Conservation (phyloP, 1,140 invertebrate genomes). For the Trichogramma pretiosum region DNA sequence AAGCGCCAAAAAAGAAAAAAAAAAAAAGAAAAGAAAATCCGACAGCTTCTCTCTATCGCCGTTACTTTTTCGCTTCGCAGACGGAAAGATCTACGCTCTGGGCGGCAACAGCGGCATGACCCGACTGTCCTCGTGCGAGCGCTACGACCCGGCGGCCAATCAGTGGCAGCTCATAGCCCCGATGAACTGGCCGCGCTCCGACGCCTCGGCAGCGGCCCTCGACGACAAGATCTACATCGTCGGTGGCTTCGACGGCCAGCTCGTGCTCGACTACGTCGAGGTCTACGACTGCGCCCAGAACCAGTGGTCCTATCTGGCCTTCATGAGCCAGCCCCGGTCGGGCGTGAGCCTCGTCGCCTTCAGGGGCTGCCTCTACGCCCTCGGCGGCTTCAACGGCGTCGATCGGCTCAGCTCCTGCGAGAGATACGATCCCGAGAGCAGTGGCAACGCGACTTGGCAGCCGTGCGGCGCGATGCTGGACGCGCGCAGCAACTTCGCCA, state of each 20-base stretch:
- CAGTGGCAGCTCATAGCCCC: constrained; percentile 75
- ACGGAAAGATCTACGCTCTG: constrained; percentile 77
- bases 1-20: too few relatives aligned
- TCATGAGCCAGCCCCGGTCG: constrained; percentile 69
- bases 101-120: constrained; percentile 83
- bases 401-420: constrained; percentile 50
- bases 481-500: constrained; percentile 76
- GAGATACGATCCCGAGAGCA: constrained; percentile 63
- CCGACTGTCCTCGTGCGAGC: constrained; percentile 64
- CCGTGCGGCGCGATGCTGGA: constrained; percentile 71
- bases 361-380: constrained; percentile 59
- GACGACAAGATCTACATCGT: constrained; percentile 56
- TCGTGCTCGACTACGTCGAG: constrained; percentile 56
- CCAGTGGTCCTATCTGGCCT: constrained; percentile 65
- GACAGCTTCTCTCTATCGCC: too few relatives aligned
- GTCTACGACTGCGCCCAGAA: constrained; percentile 54
- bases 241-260: constrained; percentile 67
- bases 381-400: constrained; percentile 67
- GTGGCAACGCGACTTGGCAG: constrained; percentile 44
- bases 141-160: constrained; percentile 60
- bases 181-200: constrained; percentile 73
- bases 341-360: constrained; percentile 68
- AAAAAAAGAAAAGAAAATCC: too few relatives aligned
- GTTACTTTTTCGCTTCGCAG: too few relatives aligned
- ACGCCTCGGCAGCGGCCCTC: constrained; percentile 53